These are phyloP conservation scores for Dissostichus mawsoni DNA, from an alignment of 2,113 vertebrate genomes.

Conservation along the genomic window DNA sequence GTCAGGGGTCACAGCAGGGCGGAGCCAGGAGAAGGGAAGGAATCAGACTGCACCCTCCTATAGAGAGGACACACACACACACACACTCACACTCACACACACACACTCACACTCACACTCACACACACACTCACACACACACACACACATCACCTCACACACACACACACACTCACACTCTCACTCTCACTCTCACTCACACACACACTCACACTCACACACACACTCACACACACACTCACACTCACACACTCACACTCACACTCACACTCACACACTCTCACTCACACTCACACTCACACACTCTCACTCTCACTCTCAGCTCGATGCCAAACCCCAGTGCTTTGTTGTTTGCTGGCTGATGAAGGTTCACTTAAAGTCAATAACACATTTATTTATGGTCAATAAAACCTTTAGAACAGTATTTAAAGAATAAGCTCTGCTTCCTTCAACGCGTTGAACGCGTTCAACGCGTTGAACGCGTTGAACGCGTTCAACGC, in stretches of 20 bases:
- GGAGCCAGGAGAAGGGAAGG: slow-evolving; percentile 83
- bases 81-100: slow-evolving; percentile 9
- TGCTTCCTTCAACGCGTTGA: too few relatives aligned
- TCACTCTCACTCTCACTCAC: too few relatives aligned
- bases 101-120: slow-evolving; percentile 3
- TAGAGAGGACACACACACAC: slow-evolving; percentile 54
- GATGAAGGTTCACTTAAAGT: background rate
- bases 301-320: background rate
- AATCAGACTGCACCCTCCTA: slow-evolving; percentile 87
- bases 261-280: background rate
- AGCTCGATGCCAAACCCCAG: slow-evolving; percentile 64
- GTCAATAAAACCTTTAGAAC: background rate
- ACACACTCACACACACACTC: background rate
- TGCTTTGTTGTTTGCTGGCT: slow-evolving; percentile 29
- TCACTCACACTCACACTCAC: slow-evolving; percentile 15
- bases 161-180: too few relatives aligned
- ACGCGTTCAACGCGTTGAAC: too few relatives aligned
- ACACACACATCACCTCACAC: slow-evolving; percentile 1
- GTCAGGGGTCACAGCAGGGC: slow-evolving; percentile 67
- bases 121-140: background rate
- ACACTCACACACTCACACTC: background rate
- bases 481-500: too few relatives aligned
- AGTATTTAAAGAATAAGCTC: too few relatives aligned
- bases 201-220: background rate
- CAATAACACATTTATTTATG: background rate